Percentiles rank a stretch among this genome's conserved stretches.
phyloP scores from a whole-genome alignment of 2,113 vertebrate genomes.

The Aviceda subcristata region DNA sequence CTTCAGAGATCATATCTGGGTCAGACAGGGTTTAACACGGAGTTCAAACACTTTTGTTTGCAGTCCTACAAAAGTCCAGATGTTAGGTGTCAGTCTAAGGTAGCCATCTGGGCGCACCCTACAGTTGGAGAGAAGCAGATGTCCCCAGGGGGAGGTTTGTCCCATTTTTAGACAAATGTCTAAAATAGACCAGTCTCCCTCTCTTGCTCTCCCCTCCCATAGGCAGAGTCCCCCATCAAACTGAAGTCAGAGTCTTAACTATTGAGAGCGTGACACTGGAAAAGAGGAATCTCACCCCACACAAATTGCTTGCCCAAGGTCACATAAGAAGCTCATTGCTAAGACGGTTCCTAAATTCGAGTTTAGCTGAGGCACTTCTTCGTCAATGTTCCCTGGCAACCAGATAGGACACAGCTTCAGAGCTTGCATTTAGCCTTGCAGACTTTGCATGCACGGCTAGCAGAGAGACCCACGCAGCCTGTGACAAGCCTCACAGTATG shows the following conservation, averaged over 20 bases:
- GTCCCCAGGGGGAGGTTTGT: neutral
- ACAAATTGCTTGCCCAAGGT: neutral
- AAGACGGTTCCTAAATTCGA: neutral
- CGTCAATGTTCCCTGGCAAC: constrained; percentile 3
- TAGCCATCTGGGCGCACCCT: neutral
- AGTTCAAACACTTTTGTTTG: neutral
- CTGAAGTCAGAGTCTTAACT: neutral
- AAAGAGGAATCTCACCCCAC: neutral
- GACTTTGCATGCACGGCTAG: neutral
- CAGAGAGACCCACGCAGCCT: neutral
- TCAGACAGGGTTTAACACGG: neutral
- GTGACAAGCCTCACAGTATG: neutral
- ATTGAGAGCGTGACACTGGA: neutral
- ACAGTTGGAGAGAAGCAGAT: neutral
- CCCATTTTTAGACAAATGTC: neutral
- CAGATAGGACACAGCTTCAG: neutral
- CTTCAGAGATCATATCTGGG: neutral
- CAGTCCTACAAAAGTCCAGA: neutral
- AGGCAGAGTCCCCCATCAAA: neutral
- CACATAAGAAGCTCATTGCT: neutral
- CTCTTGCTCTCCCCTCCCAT: neutral
- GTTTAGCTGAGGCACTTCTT: neutral
- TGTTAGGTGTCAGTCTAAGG: neutral
- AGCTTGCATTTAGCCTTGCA: neutral
- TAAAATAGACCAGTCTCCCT: neutral